Conservation (phyloP, 2,888 invertebrate species). For the Phorcus lineatus region DNA sequence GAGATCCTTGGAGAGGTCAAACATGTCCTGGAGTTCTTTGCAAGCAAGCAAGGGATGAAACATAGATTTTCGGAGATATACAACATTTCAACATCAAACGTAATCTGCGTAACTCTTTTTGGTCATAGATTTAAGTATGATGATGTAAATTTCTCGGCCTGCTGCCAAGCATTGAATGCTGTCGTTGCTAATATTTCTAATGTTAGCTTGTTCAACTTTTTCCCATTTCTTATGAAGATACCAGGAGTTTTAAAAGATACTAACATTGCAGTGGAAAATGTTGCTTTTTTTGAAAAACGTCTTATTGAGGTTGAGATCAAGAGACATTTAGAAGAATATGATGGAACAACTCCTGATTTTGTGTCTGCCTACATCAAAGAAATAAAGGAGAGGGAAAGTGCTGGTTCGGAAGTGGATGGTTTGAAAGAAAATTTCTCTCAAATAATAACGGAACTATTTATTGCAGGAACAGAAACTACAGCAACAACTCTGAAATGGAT, state of each 20-base stretch:
- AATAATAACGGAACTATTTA: constrained; percentile 50
- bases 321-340: constrained; percentile 2
- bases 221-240: constrained; percentile 14
- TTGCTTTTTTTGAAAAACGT: not conserved
- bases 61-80: not conserved
- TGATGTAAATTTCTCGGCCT: not conserved
- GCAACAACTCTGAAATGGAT: constrained; percentile 90
- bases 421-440: constrained; percentile 32
- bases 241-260: constrained; percentile 23
- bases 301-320: not conserved
- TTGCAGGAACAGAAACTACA: constrained; percentile 81
- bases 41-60: not conserved
- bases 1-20: constrained; percentile 12
- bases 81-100: not conserved
- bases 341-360: constrained; percentile 19
- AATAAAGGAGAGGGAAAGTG: constrained; percentile 21
- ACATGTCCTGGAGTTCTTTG: constrained; percentile 7
- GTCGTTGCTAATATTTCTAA: not conserved
- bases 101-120: constrained; percentile 24
- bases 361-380: constrained; percentile 21
- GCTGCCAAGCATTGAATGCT: not conserved
- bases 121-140: constrained; percentile 27
- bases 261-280: not conserved
- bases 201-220: not conserved
- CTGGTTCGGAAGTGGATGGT: not conserved